Evolutionary conservation across 2,888 invertebrate genomes (phyloP).

Genomic region (Phyto melanocephala): DNA sequence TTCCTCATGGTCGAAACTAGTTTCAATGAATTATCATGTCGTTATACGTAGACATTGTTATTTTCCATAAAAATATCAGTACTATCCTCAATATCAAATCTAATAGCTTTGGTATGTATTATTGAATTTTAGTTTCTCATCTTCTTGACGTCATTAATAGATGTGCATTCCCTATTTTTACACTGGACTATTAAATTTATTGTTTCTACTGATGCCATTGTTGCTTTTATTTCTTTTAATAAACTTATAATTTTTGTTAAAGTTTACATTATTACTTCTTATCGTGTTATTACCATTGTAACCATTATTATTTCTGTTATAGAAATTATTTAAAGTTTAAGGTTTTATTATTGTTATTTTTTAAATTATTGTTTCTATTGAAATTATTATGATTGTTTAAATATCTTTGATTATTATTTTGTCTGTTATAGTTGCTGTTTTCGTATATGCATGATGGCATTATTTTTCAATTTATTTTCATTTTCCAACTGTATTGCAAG

Average conservation of each 20-base stretch:
- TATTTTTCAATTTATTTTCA: background rate
- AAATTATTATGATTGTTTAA: background rate
- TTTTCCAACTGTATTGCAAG: background rate
- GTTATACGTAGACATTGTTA: no score
- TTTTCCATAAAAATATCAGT: no score
- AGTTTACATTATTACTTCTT: background rate
- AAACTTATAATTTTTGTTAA: background rate
- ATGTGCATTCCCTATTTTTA: no score
- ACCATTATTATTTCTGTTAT: background rate
- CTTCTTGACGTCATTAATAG: no score
- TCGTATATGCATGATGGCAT: background rate
- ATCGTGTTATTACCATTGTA: background rate
- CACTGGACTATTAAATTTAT: no score
- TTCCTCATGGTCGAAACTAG: no score
- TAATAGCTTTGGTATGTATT: no score
- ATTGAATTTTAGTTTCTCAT: no score
- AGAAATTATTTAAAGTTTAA: no score
- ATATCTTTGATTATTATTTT: background rate
- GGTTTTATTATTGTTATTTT: no score
- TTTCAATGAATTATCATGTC: no score
- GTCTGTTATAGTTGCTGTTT: background rate
- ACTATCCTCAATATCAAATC: no score
- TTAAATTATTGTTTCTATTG: background rate
- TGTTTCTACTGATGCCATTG: background rate
- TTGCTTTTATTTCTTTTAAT: background rate